These are phyloP conservation scores for Maconellicoccus hirsutus DNA, from an alignment of 1,140 invertebrate species.

Conservation along the genomic window DNA sequence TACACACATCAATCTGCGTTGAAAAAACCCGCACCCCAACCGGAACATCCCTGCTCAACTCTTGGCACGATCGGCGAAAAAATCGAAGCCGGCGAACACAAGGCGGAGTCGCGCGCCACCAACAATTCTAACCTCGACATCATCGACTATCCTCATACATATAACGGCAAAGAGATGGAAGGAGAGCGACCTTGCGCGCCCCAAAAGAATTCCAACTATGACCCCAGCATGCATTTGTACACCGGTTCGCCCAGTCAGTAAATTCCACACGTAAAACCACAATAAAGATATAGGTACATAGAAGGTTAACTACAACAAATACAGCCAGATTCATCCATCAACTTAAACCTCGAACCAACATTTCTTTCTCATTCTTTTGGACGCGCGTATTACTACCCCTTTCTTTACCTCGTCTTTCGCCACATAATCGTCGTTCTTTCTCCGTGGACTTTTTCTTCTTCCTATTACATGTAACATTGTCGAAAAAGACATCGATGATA, in stretches of 20 bases:
- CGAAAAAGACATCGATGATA: no score
- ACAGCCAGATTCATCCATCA: no score
- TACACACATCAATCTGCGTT: no score
- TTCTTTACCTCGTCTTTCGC: not conserved
- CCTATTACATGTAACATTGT: no score
- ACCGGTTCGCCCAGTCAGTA: slow-evolving; percentile 17
- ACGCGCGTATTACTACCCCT: not conserved
- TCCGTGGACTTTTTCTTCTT: no score
- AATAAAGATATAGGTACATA: not conserved
- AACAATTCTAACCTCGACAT: not conserved
- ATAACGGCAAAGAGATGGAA: slow-evolving; percentile 2
- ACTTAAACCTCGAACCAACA: no score
- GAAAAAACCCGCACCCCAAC: no score
- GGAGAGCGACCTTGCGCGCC: slow-evolving; percentile 17
- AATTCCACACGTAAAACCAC: slow-evolving; percentile 12
- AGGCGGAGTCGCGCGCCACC: slow-evolving; percentile 5
- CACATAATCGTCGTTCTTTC: no score
- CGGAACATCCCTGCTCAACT: no score
- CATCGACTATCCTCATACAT: not conserved
- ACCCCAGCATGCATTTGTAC: not conserved
- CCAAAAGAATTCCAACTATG: slow-evolving; percentile 21
- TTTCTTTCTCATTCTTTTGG: no score
- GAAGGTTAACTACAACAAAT: no score
- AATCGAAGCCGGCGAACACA: not conserved
- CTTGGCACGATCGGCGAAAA: no score